Evolutionary conservation across 1,140 invertebrate genomes (phyloP), one percentile per base, ranked within the genome.

Genomic region (Xylocopa sonorina): DNA sequence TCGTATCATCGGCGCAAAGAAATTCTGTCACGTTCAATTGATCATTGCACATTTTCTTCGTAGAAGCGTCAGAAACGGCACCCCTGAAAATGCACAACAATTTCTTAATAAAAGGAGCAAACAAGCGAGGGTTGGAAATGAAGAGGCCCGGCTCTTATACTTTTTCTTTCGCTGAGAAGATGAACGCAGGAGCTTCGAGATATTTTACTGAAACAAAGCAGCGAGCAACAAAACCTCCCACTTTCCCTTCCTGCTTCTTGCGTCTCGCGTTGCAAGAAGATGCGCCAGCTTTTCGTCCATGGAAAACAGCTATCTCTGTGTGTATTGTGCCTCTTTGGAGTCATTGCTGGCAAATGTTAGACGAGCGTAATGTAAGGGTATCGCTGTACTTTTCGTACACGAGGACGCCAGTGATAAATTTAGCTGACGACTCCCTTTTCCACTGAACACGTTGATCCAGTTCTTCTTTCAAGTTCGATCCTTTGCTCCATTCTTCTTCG

Each of bases 41-140:
- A 43, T 16, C 12, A 12, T 43, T 43, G 27, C 9, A 16, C 0
- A 24, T 51, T 3, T 74, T 32, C 4, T 5, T n/a, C n/a, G n/a
- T 18, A 1, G 34, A 7, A 29, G 24, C 2, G 16, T 29, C 24
- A n/a, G 5, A 57, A 43, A 46, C 38, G 58, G 58, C 43, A 50
- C 27, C 24, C 7, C 51, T 57, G 77, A 66, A 77, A 72, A 34
- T 75, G 62, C 72, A 81, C 79, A 83, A 88, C 86, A 87, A 89
- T 88, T 78, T 80, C 80, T 87, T 53, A 62, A 81, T 81, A 74
- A 48, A 81, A 85, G 81, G 68, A 84, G 79, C 76, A 84, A 88
- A 84, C 84, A 77, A 81, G 74, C 29, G 72, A 77, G 76, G 64
- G 58, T 50, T 62, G 71, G 64, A 73, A 79, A 87, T 46, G 67